These are phyloP conservation scores for Pomatostomus ruficeps DNA, from an alignment of 2,113 vertebrate species.

Conservation along the genomic window DNA sequence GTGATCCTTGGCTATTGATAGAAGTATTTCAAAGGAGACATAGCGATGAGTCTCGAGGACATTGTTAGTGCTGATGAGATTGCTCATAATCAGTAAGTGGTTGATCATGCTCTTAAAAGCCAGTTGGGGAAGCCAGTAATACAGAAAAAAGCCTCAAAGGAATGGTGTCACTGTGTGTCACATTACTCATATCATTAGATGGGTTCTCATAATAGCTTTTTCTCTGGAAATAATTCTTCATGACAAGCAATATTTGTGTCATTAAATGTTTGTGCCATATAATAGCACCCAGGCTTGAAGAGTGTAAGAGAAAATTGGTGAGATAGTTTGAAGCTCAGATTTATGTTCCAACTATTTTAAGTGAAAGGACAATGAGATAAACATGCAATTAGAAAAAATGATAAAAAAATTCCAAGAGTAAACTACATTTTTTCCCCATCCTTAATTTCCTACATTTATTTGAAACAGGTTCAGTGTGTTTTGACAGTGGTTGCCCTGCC, in stretches of 20 bases:
- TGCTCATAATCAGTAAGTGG: neutral
- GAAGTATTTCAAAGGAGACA: constrained; percentile 28
- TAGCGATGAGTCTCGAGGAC: neutral
- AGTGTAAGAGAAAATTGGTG: neutral
- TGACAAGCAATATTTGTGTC: neutral
- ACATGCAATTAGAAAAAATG: neutral
- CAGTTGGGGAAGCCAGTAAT: constrained; percentile 1
- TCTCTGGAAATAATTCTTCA: neutral
- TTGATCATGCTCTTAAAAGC: constrained; percentile 3
- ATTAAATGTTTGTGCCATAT: neutral
- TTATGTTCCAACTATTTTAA: neutral
- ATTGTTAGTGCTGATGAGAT: neutral
- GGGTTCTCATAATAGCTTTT: neutral
- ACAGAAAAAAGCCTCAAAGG: neutral
- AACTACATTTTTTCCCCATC: neutral
- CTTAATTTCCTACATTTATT: neutral
- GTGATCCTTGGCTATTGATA: constrained; percentile 40
- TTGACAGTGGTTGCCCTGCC: neutral
- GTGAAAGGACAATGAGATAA: neutral
- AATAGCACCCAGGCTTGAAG: neutral
- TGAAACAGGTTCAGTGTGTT: neutral
- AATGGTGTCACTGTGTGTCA: neutral
- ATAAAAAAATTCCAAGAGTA: neutral
- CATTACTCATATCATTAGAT: neutral
- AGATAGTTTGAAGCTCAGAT: neutral